Conservation (phyloP, 2,113 vertebrate species). For the Epinephelus fuscoguttatus region DNA sequence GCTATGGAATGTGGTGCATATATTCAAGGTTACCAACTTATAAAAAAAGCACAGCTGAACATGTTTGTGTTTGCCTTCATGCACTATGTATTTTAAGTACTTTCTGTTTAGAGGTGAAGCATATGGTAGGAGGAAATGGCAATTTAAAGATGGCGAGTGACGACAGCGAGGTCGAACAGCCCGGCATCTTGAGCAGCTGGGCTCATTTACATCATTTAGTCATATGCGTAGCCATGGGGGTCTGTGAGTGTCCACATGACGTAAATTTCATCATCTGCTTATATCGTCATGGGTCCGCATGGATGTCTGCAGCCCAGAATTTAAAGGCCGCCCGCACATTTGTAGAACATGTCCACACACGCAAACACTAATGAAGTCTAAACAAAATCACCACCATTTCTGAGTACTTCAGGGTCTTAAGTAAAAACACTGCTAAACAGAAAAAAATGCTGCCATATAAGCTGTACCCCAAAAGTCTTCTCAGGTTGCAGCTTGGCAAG, state of each 20-base stretch:
- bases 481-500: neutral
- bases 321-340: neutral
- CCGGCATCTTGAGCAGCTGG: neutral
- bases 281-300: neutral
- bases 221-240: neutral
- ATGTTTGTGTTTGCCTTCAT: neutral
- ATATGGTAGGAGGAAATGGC: neutral
- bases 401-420: neutral
- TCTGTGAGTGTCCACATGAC: neutral
- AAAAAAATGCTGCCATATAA: neutral
- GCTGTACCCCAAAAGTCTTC: neutral
- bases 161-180: neutral
- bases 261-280: constrained; percentile 4
- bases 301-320: constrained; percentile 7
- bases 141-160: neutral
- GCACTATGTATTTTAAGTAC: neutral
- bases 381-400: neutral
- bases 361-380: neutral
- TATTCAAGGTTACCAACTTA: neutral
- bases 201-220: constrained; percentile 23
- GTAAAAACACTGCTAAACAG: neutral
- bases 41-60: neutral
- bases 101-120: neutral
- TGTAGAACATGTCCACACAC: neutral
- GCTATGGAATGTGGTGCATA: neutral